phyloP scores from a whole-genome alignment of 2,113 vertebrate species.

The Clupea harengus region DNA sequence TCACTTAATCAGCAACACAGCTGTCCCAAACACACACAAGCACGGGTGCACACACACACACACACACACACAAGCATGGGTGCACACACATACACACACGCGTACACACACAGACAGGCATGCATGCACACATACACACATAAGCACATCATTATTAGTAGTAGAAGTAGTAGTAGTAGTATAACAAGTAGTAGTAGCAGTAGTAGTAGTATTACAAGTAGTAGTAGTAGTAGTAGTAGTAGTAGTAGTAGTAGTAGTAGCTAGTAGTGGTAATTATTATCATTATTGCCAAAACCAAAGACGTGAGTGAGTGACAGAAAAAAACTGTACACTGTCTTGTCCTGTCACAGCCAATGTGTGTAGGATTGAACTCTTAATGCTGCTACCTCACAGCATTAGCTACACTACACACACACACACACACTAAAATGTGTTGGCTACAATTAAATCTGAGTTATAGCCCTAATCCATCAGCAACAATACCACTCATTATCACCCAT shows the following conservation, averaged over 20 bases:
- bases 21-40: conserved; percentile 64
- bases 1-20: conserved; percentile 59
- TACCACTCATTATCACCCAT: conserved; percentile 71
- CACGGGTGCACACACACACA: conserved; percentile 36
- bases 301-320: background rate
- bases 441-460: conserved; percentile 69
- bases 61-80: conserved; percentile 11
- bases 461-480: conserved; percentile 68
- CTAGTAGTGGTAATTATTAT: too few species aligned
- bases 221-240: too few species aligned
- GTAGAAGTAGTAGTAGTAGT: background rate
- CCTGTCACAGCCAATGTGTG: background rate
- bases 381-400: background rate
- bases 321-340: background rate
- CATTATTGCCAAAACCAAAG: too few species aligned
- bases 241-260: too few species aligned
- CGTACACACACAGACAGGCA: background rate
- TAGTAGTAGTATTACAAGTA: background rate
- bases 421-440: conserved; percentile 46
- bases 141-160: background rate
- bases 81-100: background rate
- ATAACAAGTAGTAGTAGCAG: too few species aligned
- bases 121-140: background rate
- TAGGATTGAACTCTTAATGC: background rate
- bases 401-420: conserved; percentile 6